Evolutionary conservation across 2,888 invertebrate species (phyloP).

Genomic region (Fabriciana adippe): DNA sequence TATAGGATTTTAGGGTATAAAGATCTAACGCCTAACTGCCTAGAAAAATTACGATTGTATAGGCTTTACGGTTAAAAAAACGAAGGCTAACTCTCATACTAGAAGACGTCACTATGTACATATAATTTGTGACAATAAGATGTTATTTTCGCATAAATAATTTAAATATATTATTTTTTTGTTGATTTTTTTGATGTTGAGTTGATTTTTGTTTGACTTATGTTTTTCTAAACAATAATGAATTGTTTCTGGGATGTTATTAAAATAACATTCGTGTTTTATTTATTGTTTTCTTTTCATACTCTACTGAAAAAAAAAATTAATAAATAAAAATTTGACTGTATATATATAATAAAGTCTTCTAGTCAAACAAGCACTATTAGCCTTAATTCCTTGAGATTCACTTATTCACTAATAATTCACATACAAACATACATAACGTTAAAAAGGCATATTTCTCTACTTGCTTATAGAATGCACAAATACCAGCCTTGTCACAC

Average conservation of each 20-base stretch:
- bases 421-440: slow-evolving; percentile 58
- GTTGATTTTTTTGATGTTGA: no score
- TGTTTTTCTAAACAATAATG: no score
- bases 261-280: no score
- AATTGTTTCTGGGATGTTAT: no score
- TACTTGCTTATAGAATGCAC: slow-evolving; percentile 35
- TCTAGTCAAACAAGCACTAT: not conserved
- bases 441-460: slow-evolving; percentile 64
- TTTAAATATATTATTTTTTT: no score
- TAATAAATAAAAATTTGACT: not conserved
- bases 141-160: no score
- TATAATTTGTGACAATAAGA: not conserved
- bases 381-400: slow-evolving; percentile 49
- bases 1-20: slow-evolving; percentile 13
- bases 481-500: slow-evolving; percentile 3
- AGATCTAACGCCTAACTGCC: slow-evolving; percentile 11
- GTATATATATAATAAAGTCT: not conserved
- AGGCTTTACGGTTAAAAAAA: slow-evolving; percentile 35
- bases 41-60: slow-evolving; percentile 13
- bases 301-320: no score
- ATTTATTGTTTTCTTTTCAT: no score
- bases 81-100: slow-evolving; percentile 16
- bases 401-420: slow-evolving; percentile 61
- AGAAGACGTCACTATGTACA: not conserved
- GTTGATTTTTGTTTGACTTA: no score